Evolutionary conservation across 2,888 invertebrate species (phyloP), one percentile per base, ranked within the genome.

Genomic region (Apotomis betuletana): DNA sequence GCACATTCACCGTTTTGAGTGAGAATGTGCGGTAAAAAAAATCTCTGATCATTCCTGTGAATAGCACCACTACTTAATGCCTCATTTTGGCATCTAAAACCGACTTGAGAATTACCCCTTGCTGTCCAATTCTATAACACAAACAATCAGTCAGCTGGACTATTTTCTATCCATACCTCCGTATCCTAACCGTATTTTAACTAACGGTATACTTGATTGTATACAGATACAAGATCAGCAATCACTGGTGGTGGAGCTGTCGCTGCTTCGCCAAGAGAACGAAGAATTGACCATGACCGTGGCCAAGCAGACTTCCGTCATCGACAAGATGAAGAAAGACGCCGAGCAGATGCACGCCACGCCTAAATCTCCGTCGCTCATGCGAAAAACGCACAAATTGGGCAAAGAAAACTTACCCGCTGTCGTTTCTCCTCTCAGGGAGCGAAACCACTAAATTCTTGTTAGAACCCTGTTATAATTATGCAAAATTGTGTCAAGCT

Each of bases 211-310:
- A 5, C 9, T 44, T 3, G 51, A 41, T 13, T 15, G 6, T 13
- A 13, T 9, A 67, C 60, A 71, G 93, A 91, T 93, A 69, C 90
- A 92, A 82, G 93, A 93, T 74, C 93, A 93, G 75, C 93, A 92
- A 71, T 92, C 92, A 0, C 77, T 93, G 13, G 93, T 92, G 1
- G 91, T 92, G 0, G 93, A 93, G 73, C 77, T 93, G 41, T 92
- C 93, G 10, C 77, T 93, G 12, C 88, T 93, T 49, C 91, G 92
- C 3, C 93, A 93, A 79, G 93, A 93, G 79, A 93, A 93, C 73
- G 92, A 93, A 75, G 93, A 93, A 75, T 79, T 93, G 36, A 81
- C 90, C 1, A 87, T 92, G 88, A 87, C 90, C 0, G 81, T 90
- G 2, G 92, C 92, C 5, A 92, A 90, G 72, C 92, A 93, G 75